These are phyloP conservation scores for Polyploca ridens DNA, from an alignment of 2,888 invertebrate species.

Conservation along the genomic window DNA sequence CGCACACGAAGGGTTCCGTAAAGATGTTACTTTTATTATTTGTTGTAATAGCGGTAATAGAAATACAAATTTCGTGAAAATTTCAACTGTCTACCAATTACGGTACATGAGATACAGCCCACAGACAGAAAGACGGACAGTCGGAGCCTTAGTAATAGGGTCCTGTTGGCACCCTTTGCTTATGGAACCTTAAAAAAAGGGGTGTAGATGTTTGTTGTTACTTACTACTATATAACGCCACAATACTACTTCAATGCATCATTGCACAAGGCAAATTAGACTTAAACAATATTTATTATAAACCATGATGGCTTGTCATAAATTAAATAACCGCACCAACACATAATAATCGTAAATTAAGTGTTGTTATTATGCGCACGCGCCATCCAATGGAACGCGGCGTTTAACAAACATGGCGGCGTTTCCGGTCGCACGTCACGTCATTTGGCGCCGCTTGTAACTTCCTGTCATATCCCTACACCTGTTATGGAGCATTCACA, in stretches of 20 bases:
- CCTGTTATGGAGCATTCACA: conserved; percentile 3
- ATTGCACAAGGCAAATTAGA: neutral
- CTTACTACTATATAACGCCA: too few species aligned
- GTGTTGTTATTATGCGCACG: conserved; percentile 55
- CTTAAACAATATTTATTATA: neutral
- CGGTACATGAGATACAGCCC: too few species aligned
- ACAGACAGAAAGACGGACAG: too few species aligned
- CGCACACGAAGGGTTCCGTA: too few species aligned
- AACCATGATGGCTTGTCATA: conserved; percentile 6
- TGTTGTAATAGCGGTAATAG: too few species aligned
- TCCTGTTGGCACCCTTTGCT: too few species aligned
- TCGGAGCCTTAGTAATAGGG: too few species aligned
- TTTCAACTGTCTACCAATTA: too few species aligned
- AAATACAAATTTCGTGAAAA: too few species aligned
- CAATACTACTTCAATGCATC: neutral
- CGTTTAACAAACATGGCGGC: conserved; percentile 69
- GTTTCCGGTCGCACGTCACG: conserved; percentile 57
- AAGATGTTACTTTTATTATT: too few species aligned
- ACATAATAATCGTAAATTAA: conserved; percentile 38
- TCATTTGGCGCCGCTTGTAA: conserved; percentile 42
- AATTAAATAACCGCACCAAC: conserved; percentile 26
- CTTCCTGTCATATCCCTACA: conserved; percentile 33
- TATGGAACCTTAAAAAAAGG: too few species aligned
- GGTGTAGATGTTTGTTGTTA: too few species aligned
- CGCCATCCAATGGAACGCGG: conserved; percentile 60